These are phyloP conservation scores for Pempheris klunzingeri DNA, from an alignment of 2,797 vertebrate genomes.

Conservation along the genomic window DNA sequence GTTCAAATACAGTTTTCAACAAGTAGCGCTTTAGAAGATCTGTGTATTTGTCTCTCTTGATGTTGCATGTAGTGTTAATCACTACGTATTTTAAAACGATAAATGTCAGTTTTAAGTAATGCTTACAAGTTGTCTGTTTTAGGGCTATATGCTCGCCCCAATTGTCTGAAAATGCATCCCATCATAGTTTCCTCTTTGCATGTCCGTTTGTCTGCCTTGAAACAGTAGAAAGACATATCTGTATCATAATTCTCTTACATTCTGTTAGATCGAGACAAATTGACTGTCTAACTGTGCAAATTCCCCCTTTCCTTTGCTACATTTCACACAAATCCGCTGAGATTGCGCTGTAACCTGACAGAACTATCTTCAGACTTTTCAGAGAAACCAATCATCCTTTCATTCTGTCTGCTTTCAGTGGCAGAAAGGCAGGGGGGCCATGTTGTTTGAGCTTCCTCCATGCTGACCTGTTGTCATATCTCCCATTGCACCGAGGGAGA, in stretches of 20 bases:
- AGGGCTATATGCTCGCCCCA: neutral
- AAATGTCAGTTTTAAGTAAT: neutral
- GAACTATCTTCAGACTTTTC: conserved; percentile 10
- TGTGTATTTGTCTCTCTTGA: neutral
- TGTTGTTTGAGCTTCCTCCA: conserved; percentile 36
- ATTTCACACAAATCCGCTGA: conserved; percentile 20
- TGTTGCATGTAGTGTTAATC: neutral
- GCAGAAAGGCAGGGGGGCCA: neutral
- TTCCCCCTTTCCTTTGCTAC: neutral
- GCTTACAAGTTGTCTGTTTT: neutral
- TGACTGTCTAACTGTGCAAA: conserved; percentile 2
- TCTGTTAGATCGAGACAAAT: conserved; percentile 1
- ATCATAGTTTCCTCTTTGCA: neutral
- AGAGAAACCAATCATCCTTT: conserved; percentile 54
- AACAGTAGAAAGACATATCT: neutral
- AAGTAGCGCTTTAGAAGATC: neutral
- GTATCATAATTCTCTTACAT: neutral
- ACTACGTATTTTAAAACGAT: neutral
- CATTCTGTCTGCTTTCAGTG: conserved; percentile 33
- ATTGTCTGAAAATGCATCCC: neutral
- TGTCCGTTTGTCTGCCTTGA: neutral
- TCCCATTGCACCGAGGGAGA: conserved; percentile 39
- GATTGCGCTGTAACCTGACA: conserved; percentile 14
- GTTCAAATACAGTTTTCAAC: neutral
- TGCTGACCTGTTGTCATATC: conserved; percentile 48